Evolutionary conservation across 2,797 vertebrate genomes (phyloP), one percentile per base, ranked within the genome.

Genomic region (Acipenser transmontanus): DNA sequence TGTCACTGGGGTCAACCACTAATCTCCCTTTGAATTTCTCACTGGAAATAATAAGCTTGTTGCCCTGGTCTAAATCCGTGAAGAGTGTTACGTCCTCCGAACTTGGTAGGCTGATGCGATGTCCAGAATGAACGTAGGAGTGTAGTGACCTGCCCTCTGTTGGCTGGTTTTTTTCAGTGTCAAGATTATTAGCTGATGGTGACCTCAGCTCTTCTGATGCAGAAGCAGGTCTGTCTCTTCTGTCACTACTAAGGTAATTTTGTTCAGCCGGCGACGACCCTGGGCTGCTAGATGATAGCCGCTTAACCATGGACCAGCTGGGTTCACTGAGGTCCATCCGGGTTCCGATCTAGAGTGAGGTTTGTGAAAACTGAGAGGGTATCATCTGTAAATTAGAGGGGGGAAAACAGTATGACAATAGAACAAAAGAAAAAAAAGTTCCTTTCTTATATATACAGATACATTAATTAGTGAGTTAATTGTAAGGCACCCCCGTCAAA

Each of bases 301-400:
- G 89, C 91, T 96, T 98, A 77, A 94, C 89, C 87, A 92, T 91
- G 87, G 94, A 93, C 93, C 96, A 99, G 91, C 90, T 88, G 85
- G 89, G 85, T 83, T 96, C 95, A 81, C 90, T 92, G 91, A 95
- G 93, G 93, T 97, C 96, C 96, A 99, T 99, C 93, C 96, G 97
- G 88, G 91, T 91, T 86, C 83, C 82, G 90, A 89, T 88, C 81
- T 85, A 88, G 85, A 87, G 82, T 66, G 80, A 69, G 67, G 62
- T 74, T 65, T 63, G 79, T 80, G 75, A 34, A 84, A 86, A 78
- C 70, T 11, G 62, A 76, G 74, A 75, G 78, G 74, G 81, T 73
- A 76, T 73, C 72, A 76, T 82, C 89, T 89, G 77, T 47, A 56
- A 67, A 74, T 7, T 48, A 54, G 2, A 76, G 54, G 49, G 54